Conservation (phyloP, 2,888 invertebrate genomes). For the Nemapogon koenigi region DNA sequence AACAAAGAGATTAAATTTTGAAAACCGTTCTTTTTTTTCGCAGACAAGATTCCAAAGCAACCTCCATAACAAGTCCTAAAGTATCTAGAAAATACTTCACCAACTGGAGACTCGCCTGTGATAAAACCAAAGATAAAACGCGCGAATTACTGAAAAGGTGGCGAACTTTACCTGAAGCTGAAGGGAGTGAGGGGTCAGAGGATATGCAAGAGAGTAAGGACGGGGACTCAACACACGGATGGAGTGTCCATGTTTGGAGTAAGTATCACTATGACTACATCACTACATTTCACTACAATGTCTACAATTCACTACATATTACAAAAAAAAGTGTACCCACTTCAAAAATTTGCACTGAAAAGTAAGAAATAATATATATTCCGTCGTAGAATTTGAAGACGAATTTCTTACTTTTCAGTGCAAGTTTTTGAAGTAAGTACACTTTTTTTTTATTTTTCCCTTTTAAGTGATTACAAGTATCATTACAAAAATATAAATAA, state of each 20-base stretch:
- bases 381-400: too few relatives aligned
- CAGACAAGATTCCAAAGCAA: conserved; percentile 52
- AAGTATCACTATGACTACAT: conserved; percentile 39
- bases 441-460: too few relatives aligned
- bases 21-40: conserved; percentile 2
- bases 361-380: too few relatives aligned
- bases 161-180: conserved; percentile 70
- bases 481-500: too few relatives aligned
- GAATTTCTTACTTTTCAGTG: too few relatives aligned
- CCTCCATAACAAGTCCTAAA: conserved; percentile 53
- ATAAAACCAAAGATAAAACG: conserved; percentile 76
- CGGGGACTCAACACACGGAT: conserved; percentile 64
- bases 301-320: too few relatives aligned
- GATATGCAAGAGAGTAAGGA: conserved; percentile 42
- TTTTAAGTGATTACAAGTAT: too few relatives aligned
- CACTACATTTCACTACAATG: not conserved
- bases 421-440: too few relatives aligned
- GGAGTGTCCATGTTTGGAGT: conserved; percentile 83
- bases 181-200: conserved; percentile 32
- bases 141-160: conserved; percentile 75
- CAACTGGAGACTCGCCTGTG: conserved; percentile 78
- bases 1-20: too few relatives aligned
- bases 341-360: too few relatives aligned
- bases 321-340: too few relatives aligned
- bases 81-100: conserved; percentile 75